Evolutionary conservation across 2,113 vertebrate species (phyloP).

Genomic region (Manacus vitellinus): DNA sequence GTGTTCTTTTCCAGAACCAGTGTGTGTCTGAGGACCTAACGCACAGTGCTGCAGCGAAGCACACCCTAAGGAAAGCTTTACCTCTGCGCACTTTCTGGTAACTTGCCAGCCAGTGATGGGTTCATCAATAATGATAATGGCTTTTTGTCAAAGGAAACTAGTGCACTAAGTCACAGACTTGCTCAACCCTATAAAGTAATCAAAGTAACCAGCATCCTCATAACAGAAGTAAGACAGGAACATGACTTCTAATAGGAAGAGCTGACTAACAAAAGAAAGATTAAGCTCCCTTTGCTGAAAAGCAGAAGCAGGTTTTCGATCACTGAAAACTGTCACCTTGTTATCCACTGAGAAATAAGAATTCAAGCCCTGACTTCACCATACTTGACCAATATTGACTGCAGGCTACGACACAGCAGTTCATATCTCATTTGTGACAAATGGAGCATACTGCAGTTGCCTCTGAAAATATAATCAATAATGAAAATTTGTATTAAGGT

Average conservation of each 20-base stretch:
- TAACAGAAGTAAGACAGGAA: slow-evolving; percentile 4
- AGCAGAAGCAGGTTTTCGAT: not conserved
- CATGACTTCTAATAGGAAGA: slow-evolving; percentile 5
- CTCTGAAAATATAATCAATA: not conserved
- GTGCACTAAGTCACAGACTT: not conserved
- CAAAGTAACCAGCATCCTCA: not conserved
- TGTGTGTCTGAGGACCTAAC: not conserved
- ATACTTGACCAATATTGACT: not conserved
- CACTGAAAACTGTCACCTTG: not conserved
- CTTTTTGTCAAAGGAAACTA: not conserved
- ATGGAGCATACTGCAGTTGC: not conserved
- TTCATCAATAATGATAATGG: slow-evolving; percentile 56
- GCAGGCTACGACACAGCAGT: not conserved
- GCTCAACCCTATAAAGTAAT: not conserved
- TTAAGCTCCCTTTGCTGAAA: slow-evolving; percentile 1
- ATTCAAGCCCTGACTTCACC: not conserved
- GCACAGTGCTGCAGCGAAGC: not conserved
- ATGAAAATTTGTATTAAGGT: not conserved
- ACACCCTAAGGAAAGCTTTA: not conserved
- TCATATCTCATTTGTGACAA: not conserved
- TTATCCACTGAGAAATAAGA: not conserved
- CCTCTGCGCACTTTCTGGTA: not conserved
- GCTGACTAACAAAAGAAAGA: not conserved
- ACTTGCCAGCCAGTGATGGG: slow-evolving; percentile 11
- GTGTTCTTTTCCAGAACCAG: not conserved